Percentiles rank a stretch among this genome's conserved stretches.
Evolutionary conservation across 2,888 invertebrate genomes (phyloP).

Genomic region (Trachelus tabidus): DNA sequence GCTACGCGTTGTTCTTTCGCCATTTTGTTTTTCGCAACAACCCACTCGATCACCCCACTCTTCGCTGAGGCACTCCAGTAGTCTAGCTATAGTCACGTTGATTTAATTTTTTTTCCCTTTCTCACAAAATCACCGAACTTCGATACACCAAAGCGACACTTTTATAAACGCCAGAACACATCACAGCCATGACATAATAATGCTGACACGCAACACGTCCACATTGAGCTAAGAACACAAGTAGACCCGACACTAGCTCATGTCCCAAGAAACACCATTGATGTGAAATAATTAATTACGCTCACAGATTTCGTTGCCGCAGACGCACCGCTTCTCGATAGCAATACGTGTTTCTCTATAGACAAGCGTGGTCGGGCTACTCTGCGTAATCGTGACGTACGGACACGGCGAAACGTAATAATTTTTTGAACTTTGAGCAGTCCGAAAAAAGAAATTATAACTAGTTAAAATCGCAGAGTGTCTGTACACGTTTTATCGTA

Average conservation of each 20-base stretch:
- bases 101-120: slow-evolving; percentile 17
- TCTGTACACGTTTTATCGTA: neutral
- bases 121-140: neutral
- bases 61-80: slow-evolving; percentile 37
- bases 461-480: neutral
- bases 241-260: slow-evolving; percentile 65
- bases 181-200: slow-evolving; percentile 17
- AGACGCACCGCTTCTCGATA: slow-evolving; percentile 36
- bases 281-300: slow-evolving; percentile 14
- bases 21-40: neutral
- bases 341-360: neutral
- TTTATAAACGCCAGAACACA: slow-evolving; percentile 21
- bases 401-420: neutral
- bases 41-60: slow-evolving; percentile 23
- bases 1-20: neutral
- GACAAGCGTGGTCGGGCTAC: neutral
- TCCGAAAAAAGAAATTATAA: too few relatives aligned
- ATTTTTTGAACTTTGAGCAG: too few relatives aligned
- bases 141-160: slow-evolving; percentile 5
- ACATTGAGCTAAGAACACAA: slow-evolving; percentile 2
- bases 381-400: neutral
- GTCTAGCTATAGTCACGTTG: slow-evolving; percentile 33
- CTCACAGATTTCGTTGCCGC: slow-evolving; percentile 50
- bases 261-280: slow-evolving; percentile 68
- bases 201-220: slow-evolving; percentile 31